Base-by-base conservation (phyloP, 2,888 invertebrate genomes). In the Julus scanicus region DNA sequence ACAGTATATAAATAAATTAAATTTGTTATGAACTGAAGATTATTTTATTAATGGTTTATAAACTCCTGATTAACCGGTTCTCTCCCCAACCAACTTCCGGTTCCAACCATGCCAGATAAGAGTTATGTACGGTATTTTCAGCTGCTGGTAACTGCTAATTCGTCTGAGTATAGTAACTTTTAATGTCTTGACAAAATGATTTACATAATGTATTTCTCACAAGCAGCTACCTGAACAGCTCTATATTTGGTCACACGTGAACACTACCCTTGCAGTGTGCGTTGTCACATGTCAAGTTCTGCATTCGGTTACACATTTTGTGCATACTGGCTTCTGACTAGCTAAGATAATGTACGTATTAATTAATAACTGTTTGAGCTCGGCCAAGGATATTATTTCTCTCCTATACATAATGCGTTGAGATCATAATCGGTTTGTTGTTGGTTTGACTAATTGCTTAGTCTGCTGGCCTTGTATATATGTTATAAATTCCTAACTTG, bases 361-460 rank as follows among this genome's bases (percentile, higher is more conserved):
- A 71, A 80, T 37, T 80, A 80, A 71, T 71, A 5, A 71, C 29
- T 71, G 29, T 71, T 71, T 71, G 13, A 37, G 15, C 37, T 37
- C 13, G 37, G 13, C 80, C 80, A 80, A 80, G 80, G 80, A 37
- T 80, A 80, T 15, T 13, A 20, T 20, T 63, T 17, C 3, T 20
- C 4, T 20, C n/a, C 15, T 37, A 15, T 80, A 80, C 80, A 29
- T 63, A 80, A 13, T 80, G 80, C 37, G 2, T 29, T 80, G 29
- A 2, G 37, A 13, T 8, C 71, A 80, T 3, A 80, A 80, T 37
- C 80, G 13, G 80, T 80, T 80, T 80, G 29, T 2, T 37, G 11
- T 80, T 37, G 80, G 80, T 80, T 80, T 80, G 80, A 80, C 80
- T 80, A 80, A 80, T 80, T 80, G 37, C 37, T 37, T 80, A 15